Conservation (phyloP, 2,888 invertebrate genomes). For the Nomada ferruginata region DNA sequence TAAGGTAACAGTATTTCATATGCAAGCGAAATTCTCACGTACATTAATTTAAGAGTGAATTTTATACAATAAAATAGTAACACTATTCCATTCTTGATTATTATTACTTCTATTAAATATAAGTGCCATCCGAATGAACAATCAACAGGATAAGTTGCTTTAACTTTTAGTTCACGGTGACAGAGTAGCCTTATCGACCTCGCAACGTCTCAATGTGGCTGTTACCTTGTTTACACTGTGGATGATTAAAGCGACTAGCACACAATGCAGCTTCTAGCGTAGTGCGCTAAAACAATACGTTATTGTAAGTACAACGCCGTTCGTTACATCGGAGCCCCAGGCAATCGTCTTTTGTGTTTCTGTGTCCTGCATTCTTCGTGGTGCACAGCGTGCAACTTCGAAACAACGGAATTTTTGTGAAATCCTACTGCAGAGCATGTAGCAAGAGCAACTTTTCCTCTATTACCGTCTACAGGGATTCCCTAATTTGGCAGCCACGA, state of each 20-base stretch:
- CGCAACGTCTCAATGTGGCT: constrained; percentile 11
- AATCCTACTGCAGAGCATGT: background rate
- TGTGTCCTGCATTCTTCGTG: constrained; percentile 5
- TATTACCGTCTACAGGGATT: background rate
- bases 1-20: no score
- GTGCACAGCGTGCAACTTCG: background rate
- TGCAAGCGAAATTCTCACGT: no score
- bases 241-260: constrained; percentile 50
- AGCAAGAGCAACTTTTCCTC: background rate
- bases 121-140: no score
- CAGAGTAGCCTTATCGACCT: constrained; percentile 1
- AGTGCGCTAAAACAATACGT: constrained; percentile 54
- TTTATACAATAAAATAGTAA: background rate
- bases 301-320: constrained; percentile 53
- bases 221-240: constrained; percentile 50
- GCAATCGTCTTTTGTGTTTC: constrained; percentile 43
- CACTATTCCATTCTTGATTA: no score
- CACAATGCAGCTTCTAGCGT: constrained; percentile 25
- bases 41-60: no score
- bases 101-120: no score
- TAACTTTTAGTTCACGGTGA: background rate
- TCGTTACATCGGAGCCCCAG: constrained; percentile 52
- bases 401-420: constrained; percentile 27
- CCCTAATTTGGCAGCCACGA: background rate
- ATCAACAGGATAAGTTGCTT: background rate